Conservation (phyloP, 1,140 invertebrate genomes). For the Drusus annulatus region DNA sequence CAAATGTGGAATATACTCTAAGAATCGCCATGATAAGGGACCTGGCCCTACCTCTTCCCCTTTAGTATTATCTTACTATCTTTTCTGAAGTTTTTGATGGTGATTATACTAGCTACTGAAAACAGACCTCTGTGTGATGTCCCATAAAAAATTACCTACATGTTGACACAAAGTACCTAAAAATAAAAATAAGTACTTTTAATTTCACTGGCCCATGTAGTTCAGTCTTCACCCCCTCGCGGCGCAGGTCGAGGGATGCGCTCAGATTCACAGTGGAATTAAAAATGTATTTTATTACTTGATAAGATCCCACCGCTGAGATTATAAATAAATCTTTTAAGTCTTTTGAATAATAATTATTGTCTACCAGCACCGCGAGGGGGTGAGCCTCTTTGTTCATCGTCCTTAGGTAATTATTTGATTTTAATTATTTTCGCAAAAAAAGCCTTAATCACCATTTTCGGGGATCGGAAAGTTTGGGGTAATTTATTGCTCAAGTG, state of each 20-base stretch:
- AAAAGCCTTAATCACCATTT: conserved; percentile 53
- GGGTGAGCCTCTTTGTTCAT: conserved; percentile 49
- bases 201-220: neutral
- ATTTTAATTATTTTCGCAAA: conserved; percentile 59
- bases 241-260: conserved; percentile 42
- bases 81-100: too few relatives aligned
- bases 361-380: conserved; percentile 38
- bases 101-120: too few relatives aligned
- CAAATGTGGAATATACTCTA: too few relatives aligned
- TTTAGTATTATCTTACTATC: too few relatives aligned
- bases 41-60: too few relatives aligned
- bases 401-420: conserved; percentile 59
- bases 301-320: conserved; percentile 59
- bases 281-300: conserved; percentile 60
- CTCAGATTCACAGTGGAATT: conserved; percentile 56
- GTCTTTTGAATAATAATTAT: conserved; percentile 61
- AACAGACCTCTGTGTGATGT: too few relatives aligned
- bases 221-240: conserved; percentile 8
- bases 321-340: conserved; percentile 60
- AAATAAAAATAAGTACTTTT: too few relatives aligned
- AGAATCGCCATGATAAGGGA: too few relatives aligned
- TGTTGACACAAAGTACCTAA: too few relatives aligned
- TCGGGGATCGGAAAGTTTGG: conserved; percentile 49
- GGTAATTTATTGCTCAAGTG: conserved; percentile 51
- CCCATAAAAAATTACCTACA: too few relatives aligned